Conservation (phyloP, 2,113 vertebrate species). For the Oryzias curvinotus region DNA sequence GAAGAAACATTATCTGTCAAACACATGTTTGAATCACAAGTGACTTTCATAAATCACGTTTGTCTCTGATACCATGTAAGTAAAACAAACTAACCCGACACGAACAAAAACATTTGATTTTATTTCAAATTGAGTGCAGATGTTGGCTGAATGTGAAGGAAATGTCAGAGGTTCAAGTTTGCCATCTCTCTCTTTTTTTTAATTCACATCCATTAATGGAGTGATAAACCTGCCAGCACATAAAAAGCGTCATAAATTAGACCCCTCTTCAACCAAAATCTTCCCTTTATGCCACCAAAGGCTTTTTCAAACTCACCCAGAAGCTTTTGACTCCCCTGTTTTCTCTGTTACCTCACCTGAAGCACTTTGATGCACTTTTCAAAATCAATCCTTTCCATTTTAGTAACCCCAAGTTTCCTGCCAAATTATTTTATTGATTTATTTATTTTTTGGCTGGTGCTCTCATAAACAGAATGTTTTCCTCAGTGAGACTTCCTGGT, state of each 20-base stretch:
- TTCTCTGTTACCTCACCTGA: slow-evolving; percentile 13
- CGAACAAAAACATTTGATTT: no score
- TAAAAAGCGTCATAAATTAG: neutral
- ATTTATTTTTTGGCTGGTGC: slow-evolving; percentile 31
- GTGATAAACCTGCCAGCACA: no score
- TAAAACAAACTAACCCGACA: no score
- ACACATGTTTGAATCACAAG: slow-evolving; percentile 30
- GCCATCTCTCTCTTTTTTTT: no score
- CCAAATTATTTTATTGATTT: slow-evolving; percentile 34
- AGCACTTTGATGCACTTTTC: slow-evolving; percentile 12
- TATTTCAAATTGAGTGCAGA: no score
- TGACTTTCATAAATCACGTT: slow-evolving; percentile 15
- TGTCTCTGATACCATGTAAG: neutral
- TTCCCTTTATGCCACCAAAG: slow-evolving; percentile 13
- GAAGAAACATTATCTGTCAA: slow-evolving; percentile 58
- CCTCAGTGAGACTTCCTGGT: slow-evolving; percentile 49
- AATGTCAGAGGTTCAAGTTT: no score
- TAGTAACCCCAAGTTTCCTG: slow-evolving; percentile 12
- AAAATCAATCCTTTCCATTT: neutral
- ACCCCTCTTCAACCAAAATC: slow-evolving; percentile 43
- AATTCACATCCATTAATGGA: no score
- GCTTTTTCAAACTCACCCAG: slow-evolving; percentile 17
- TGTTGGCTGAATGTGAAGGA: no score
- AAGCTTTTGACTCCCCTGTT: slow-evolving; percentile 13
- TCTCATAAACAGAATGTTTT: slow-evolving; percentile 30